Percentiles rank a stretch among this genome's conserved stretches.
Conservation (phyloP, 1,140 invertebrate genomes). For the Bombus impatiens region DNA sequence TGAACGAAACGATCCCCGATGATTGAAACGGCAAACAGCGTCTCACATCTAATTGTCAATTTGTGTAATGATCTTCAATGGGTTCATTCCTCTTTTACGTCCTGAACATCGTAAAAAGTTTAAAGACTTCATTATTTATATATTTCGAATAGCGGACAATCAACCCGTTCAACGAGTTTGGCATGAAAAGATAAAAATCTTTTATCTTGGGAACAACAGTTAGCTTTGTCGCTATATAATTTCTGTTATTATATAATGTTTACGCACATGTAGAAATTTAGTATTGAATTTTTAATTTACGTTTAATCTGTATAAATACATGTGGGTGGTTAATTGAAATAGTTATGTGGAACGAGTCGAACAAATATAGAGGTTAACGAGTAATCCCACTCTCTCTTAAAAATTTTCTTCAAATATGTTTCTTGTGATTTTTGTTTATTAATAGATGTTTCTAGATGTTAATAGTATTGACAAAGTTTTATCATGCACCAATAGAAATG, state of each 20-base stretch:
- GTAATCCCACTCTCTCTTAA: not conserved
- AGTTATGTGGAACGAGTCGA: not conserved
- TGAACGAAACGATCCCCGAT: constrained; percentile 18
- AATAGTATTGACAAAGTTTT: not conserved
- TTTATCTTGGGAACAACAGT: not conserved
- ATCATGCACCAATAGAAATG: not conserved
- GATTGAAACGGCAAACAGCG: constrained; percentile 41
- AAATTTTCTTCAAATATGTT: not conserved
- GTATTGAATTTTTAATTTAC: not conserved
- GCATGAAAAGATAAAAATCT: not conserved
- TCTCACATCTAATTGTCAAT: constrained; percentile 58
- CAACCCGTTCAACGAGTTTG: not conserved
- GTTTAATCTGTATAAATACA: not conserved
- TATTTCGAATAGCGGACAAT: constrained; percentile 39
- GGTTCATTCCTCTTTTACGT: constrained; percentile 21
- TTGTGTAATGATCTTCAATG: constrained; percentile 42
- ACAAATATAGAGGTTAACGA: too few species aligned
- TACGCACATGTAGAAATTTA: not conserved
- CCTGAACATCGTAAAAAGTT: constrained; percentile 13
- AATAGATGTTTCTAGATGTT: not conserved
- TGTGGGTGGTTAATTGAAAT: not conserved
- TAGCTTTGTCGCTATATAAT: not conserved
- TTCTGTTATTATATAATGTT: not conserved
- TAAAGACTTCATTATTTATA: constrained; percentile 13
- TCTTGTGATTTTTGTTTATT: not conserved